Evolutionary conservation across 2,113 vertebrate genomes (phyloP).

Genomic region (Hemichromis elongatus): DNA sequence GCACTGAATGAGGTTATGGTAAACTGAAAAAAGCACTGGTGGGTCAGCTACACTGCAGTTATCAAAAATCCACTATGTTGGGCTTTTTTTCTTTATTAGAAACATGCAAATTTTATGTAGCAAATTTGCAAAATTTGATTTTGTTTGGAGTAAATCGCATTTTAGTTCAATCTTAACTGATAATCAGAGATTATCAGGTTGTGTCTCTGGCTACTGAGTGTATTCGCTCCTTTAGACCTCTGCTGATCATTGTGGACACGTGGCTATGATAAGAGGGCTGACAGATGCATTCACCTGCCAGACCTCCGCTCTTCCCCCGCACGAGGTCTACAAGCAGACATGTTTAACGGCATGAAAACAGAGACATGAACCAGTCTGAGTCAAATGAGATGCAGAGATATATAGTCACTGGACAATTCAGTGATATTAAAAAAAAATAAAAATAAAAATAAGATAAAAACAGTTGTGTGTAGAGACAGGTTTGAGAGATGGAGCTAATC

Average conservation of each 20-base stretch:
- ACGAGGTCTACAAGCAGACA: conserved; percentile 28
- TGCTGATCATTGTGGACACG: background rate
- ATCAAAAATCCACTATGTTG: background rate
- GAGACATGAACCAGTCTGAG: background rate
- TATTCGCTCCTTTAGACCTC: conserved; percentile 4
- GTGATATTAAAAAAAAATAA: background rate
- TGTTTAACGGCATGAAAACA: conserved; percentile 15
- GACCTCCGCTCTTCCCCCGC: background rate
- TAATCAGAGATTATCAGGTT: background rate
- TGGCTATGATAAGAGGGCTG: background rate
- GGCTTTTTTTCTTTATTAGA: accelerated
- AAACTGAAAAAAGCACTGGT: background rate
- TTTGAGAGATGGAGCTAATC: conserved; percentile 3
- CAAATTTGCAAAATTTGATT: background rate
- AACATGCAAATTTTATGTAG: background rate
- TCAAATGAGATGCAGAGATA: conserved; percentile 11
- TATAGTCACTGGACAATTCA: background rate
- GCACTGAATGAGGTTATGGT: background rate
- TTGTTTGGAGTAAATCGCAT: background rate
- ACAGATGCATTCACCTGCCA: background rate
- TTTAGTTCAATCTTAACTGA: background rate
- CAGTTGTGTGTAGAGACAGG: background rate
- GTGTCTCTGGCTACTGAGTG: background rate
- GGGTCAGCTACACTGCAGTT: background rate
- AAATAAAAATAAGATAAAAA: background rate